Evolutionary conservation across 1,140 invertebrate species (phyloP).

Genomic region (Drosophila aff.): DNA sequence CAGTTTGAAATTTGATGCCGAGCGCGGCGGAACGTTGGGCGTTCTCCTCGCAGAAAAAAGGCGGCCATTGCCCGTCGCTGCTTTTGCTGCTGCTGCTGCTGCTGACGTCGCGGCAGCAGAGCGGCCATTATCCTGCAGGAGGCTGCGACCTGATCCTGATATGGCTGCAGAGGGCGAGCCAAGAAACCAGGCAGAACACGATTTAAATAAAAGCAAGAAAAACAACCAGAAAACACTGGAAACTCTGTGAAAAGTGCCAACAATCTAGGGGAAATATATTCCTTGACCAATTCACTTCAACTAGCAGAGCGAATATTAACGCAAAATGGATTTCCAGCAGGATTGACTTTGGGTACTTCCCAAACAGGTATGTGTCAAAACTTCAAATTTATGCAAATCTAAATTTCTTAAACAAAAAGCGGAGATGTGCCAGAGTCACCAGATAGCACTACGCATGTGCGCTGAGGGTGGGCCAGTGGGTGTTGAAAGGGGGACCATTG

Average conservation of each 20-base stretch:
- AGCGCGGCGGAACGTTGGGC: conserved; percentile 70
- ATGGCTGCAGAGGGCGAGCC: conserved; percentile 23
- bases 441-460: conserved; percentile 69
- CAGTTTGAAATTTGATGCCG: conserved; percentile 82
- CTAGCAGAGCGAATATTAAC: no score
- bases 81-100: no score
- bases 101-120: conserved; percentile 39
- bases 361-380: conserved; percentile 25
- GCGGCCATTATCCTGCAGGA: conserved; percentile 57
- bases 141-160: conserved; percentile 36
- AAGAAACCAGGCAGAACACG: conserved; percentile 4
- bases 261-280: neutral
- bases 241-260: conserved; percentile 26
- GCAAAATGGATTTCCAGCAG: conserved; percentile 12
- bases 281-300: neutral
- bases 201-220: neutral
- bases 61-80: conserved; percentile 52
- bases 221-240: neutral
- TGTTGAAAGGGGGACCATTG: conserved; percentile 1
- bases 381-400: conserved; percentile 4
- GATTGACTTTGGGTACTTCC: no score
- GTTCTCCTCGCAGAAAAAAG: conserved; percentile 37
- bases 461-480: conserved; percentile 31
- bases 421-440: conserved; percentile 23
- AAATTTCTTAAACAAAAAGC: neutral